phyloP scores from a whole-genome alignment of 2,113 vertebrate genomes.

The Peromyscus californicus region DNA sequence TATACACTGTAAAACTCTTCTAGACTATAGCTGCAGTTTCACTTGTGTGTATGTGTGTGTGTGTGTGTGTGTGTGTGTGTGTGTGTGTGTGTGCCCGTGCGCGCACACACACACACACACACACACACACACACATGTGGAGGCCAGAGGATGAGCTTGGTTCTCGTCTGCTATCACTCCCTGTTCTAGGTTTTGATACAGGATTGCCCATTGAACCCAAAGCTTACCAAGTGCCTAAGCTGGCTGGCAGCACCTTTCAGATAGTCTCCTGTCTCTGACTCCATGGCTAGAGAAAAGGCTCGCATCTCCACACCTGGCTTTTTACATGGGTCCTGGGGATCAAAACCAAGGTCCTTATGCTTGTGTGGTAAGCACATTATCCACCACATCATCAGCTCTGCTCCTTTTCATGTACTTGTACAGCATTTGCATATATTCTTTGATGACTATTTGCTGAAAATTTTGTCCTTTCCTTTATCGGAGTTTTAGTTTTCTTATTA shows the following conservation, averaged over 20 bases:
- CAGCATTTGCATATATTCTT: background rate
- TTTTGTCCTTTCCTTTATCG: background rate
- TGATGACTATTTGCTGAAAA: background rate
- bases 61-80: background rate
- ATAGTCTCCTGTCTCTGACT: background rate
- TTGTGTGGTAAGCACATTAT: background rate
- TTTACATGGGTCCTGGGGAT: background rate
- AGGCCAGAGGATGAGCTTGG: background rate
- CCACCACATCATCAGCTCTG: background rate
- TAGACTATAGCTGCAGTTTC: background rate
- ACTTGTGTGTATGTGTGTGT: background rate
- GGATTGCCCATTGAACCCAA: background rate
- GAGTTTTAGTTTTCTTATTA: constrained; percentile 10
- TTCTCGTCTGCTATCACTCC: background rate
- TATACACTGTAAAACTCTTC: background rate
- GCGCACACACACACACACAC: rapidly evolving
- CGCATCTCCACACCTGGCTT: background rate
- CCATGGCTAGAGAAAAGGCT: too few species aligned
- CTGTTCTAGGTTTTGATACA: background rate
- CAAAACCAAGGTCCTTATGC: background rate
- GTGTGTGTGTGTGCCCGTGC: background rate
- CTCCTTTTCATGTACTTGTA: background rate
- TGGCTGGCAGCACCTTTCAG: background rate
- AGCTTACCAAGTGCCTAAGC: background rate
- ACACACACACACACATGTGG: background rate